Percentiles rank a stretch among this genome's conserved stretches.
Evolutionary conservation across 1,140 invertebrate species (phyloP).

Genomic region (Brachionus rubens): DNA sequence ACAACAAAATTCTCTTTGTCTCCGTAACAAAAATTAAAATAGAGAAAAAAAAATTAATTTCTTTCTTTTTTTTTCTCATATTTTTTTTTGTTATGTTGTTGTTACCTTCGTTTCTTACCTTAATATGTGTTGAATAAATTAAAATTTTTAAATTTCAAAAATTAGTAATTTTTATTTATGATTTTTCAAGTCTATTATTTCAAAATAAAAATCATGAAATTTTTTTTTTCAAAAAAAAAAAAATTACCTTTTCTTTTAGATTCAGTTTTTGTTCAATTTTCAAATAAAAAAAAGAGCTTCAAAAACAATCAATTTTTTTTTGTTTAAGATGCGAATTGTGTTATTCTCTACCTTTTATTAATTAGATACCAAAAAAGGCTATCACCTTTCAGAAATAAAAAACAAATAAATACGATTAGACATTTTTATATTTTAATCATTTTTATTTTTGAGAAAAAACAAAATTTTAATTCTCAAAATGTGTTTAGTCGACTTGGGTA

Average conservation of each 20-base stretch:
- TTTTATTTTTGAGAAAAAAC: neutral
- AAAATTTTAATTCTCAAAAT: conserved; percentile 12
- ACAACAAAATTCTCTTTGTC: too few relatives aligned
- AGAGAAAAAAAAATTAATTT: too few relatives aligned
- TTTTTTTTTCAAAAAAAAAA: conserved; percentile 9
- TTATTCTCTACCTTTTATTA: too few relatives aligned
- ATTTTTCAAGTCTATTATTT: conserved; percentile 13
- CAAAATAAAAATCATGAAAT: conserved; percentile 19
- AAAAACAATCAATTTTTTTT: conserved; percentile 4
- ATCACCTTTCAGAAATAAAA: too few relatives aligned
- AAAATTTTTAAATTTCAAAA: conserved; percentile 19
- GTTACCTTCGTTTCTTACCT: too few relatives aligned
- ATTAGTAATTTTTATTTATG: conserved; percentile 1
- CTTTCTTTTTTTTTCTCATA: too few relatives aligned
- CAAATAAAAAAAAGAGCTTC: conserved; percentile 11
- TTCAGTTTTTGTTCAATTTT: neutral
- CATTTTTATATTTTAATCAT: too few relatives aligned
- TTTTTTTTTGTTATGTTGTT: too few relatives aligned
- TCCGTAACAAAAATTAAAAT: too few relatives aligned
- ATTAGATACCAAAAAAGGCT: too few relatives aligned
- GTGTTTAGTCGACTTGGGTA: neutral
- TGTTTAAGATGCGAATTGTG: neutral
- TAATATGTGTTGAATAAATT: conserved; percentile 29
- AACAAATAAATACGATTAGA: too few relatives aligned
- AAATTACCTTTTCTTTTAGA: too few relatives aligned